These are phyloP conservation scores for Clarias fuscus DNA, from an alignment of 2,797 vertebrate species.

Conservation along the genomic window DNA sequence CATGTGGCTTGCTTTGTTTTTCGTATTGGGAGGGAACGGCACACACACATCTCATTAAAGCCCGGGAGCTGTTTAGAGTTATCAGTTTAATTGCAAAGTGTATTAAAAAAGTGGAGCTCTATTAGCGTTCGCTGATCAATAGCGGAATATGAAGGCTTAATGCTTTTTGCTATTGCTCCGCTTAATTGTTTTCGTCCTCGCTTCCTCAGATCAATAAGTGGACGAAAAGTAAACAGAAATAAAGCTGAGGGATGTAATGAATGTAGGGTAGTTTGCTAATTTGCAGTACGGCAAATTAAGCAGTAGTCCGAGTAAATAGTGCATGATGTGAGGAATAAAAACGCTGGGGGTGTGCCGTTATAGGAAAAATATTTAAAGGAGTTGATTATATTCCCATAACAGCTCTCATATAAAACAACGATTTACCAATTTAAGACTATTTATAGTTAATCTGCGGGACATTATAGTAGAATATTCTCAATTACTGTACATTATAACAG, in stretches of 20 bases:
- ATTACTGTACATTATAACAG: background rate
- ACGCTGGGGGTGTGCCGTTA: background rate
- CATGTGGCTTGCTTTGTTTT: conserved; percentile 46
- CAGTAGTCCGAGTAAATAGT: background rate
- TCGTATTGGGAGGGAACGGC: conserved; percentile 37
- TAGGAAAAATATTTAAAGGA: background rate
- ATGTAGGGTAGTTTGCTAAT: conserved; percentile 16
- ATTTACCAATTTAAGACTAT: background rate
- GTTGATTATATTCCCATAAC: background rate
- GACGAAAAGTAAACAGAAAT: conserved; percentile 46
- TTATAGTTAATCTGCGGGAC: background rate
- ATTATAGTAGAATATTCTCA: no score
- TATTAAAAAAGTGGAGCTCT: conserved; percentile 46
- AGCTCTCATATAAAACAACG: background rate
- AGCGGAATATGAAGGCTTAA: conserved; percentile 47
- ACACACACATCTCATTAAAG: conserved; percentile 56
- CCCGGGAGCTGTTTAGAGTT: conserved; percentile 48
- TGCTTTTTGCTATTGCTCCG: conserved; percentile 37
- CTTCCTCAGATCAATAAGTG: conserved; percentile 47
- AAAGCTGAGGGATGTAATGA: conserved; percentile 34
- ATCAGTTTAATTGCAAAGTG: conserved; percentile 58
- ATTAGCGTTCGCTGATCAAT: conserved; percentile 52
- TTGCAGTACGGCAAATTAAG: background rate
- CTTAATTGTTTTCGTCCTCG: conserved; percentile 48
- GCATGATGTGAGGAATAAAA: background rate